Evolutionary conservation across 2,888 invertebrate species (phyloP).

Genomic region (Erebia ligea): DNA sequence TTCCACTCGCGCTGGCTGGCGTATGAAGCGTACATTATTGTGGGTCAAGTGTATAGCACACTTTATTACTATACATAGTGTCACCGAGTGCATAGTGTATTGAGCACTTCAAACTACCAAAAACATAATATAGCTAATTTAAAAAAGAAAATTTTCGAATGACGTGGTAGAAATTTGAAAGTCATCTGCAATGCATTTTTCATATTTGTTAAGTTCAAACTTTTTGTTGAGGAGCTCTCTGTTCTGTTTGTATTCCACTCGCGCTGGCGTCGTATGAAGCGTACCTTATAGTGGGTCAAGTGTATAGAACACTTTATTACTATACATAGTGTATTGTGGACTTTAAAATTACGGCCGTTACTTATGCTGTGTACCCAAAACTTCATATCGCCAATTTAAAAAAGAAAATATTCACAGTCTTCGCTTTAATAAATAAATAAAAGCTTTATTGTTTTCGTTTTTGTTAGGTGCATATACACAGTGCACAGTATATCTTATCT

Average conservation of each 20-base stretch:
- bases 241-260: slow-evolving; percentile 36
- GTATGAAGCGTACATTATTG: slow-evolving; percentile 26
- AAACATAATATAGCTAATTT: neutral
- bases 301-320: slow-evolving; percentile 7
- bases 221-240: slow-evolving; percentile 34
- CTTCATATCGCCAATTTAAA: neutral
- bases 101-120: neutral
- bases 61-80: slow-evolving; percentile 5
- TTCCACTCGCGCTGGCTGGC: slow-evolving; percentile 30
- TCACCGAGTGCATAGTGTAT: neutral
- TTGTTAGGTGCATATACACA: no score
- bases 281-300: slow-evolving; percentile 33
- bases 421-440: neutral
- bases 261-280: slow-evolving; percentile 22
- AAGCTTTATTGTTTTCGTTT: no score
- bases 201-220: slow-evolving; percentile 30
- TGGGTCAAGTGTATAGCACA: slow-evolving; percentile 30
- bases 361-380: neutral
- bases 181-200: slow-evolving; percentile 11
- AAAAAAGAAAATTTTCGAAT: neutral
- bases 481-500: no score
- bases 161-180: neutral
- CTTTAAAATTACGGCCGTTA: neutral
- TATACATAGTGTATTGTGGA: neutral
- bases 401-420: neutral